Conservation (phyloP, 2,888 invertebrate species). For the Alviniconcha strummeri region DNA sequence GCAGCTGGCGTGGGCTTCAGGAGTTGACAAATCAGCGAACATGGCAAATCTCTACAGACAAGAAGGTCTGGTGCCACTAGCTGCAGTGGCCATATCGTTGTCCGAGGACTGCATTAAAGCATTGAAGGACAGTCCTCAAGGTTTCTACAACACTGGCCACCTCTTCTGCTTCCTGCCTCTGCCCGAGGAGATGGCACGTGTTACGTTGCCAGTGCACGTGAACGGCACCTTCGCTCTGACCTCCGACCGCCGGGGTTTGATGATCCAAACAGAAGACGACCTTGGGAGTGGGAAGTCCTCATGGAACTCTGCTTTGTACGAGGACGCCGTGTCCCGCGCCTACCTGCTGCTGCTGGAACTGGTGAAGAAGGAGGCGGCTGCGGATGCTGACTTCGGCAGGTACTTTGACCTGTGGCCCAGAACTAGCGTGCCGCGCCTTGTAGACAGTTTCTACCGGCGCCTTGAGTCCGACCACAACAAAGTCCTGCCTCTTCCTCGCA, state of each 20-base stretch:
- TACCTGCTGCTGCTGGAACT: conserved; percentile 49
- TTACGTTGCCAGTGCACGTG: conserved; percentile 62
- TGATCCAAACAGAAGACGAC: conserved; percentile 57
- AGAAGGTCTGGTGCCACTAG: conserved; percentile 20
- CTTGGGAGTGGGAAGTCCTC: conserved; percentile 41
- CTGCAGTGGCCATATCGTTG: conserved; percentile 41
- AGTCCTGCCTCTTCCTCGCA: conserved; percentile 15
- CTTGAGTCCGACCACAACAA: conserved; percentile 9
- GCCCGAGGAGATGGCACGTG: conserved; percentile 49
- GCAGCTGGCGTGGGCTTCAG: conserved; percentile 27
- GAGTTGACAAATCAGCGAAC: background rate
- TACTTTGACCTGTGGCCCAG: conserved; percentile 31
- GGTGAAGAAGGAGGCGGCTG: conserved; percentile 28
- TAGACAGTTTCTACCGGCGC: conserved; percentile 27
- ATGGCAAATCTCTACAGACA: background rate
- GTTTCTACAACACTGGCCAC: conserved; percentile 51
- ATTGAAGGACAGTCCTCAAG: conserved; percentile 31
- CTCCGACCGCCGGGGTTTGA: conserved; percentile 58
- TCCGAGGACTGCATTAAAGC: background rate
- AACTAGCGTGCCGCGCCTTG: background rate
- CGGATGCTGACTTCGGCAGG: background rate
- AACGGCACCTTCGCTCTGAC: conserved; percentile 67
- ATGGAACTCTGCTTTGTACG: conserved; percentile 57
- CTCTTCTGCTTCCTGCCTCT: conserved; percentile 59
- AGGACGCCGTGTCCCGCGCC: conserved; percentile 47